Conservation (phyloP, 2,888 invertebrate species). For the Andrena dorsata region DNA sequence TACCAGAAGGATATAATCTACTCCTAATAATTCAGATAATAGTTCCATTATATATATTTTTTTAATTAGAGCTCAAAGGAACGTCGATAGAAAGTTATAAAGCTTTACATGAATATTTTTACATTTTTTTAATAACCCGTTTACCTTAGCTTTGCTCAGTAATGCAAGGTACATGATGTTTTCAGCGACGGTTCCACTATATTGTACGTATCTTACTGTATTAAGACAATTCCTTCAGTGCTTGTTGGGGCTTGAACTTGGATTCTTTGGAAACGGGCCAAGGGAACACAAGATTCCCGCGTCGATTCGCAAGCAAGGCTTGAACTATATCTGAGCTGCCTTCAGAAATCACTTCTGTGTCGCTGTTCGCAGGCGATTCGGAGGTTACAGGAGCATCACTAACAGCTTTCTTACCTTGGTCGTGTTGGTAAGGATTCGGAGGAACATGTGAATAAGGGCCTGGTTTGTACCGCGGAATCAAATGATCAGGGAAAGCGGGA, state of each 20-base stretch:
- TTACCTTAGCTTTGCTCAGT: no score
- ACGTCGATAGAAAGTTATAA: no score
- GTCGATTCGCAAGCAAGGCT: conserved; percentile 12
- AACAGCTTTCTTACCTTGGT: neutral
- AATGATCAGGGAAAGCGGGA: conserved; percentile 14
- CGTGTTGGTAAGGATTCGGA: neutral
- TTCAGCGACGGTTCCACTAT: no score
- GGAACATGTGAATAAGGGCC: conserved; percentile 22
- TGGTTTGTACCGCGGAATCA: conserved; percentile 3
- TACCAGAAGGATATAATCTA: no score
- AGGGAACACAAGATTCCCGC: neutral
- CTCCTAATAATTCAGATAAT: no score
- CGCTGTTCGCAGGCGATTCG: neutral
- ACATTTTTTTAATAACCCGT: no score
- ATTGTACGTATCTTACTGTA: no score
- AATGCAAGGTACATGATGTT: no score
- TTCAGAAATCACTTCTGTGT: conserved; percentile 42
- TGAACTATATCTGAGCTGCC: conserved; percentile 1
- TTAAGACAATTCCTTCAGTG: neutral
- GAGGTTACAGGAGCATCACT: neutral
- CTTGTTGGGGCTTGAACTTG: neutral
- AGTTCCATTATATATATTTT: no score
- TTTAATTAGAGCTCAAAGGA: no score
- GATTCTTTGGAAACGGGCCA: neutral
- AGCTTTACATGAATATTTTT: no score